Conservation (phyloP, 2,113 vertebrate species). For the Camelus bactrianus region DNA sequence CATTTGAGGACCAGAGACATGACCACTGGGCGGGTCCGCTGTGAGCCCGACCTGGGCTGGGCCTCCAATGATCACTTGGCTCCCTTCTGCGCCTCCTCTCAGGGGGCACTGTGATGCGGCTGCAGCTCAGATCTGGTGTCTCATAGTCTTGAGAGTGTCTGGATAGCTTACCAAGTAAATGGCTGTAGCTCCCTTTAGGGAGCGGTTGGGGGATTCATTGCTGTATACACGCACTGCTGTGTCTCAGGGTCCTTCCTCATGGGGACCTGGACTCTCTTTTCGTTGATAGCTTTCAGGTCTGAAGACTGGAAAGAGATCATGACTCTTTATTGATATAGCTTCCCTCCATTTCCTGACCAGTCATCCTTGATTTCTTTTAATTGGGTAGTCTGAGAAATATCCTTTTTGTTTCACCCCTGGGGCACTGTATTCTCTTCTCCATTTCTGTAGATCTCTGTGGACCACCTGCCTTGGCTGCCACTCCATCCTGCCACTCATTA, state of each 20-base stretch:
- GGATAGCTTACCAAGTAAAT: background rate
- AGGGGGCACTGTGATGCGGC: accelerated
- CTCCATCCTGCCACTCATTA: background rate
- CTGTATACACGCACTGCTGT: accelerated
- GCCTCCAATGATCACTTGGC: background rate
- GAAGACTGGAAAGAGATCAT: background rate
- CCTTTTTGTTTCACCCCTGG: background rate
- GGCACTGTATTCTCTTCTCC: background rate
- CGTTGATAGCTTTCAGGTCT: background rate
- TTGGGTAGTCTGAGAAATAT: background rate
- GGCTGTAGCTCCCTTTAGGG: background rate
- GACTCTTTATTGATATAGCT: background rate
- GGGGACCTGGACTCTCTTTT: background rate
- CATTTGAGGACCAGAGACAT: background rate
- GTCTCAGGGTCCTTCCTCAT: background rate
- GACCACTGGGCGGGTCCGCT: background rate
- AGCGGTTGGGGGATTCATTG: background rate
- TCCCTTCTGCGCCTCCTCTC: background rate
- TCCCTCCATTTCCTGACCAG: background rate
- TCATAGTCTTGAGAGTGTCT: background rate
- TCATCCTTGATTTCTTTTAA: background rate
- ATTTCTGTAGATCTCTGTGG: background rate
- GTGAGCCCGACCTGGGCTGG: background rate
- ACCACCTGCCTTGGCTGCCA: background rate
- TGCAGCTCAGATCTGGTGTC: background rate